Conservation (phyloP, 2,113 vertebrate species). For the Poeciliopsis occidentalis region DNA sequence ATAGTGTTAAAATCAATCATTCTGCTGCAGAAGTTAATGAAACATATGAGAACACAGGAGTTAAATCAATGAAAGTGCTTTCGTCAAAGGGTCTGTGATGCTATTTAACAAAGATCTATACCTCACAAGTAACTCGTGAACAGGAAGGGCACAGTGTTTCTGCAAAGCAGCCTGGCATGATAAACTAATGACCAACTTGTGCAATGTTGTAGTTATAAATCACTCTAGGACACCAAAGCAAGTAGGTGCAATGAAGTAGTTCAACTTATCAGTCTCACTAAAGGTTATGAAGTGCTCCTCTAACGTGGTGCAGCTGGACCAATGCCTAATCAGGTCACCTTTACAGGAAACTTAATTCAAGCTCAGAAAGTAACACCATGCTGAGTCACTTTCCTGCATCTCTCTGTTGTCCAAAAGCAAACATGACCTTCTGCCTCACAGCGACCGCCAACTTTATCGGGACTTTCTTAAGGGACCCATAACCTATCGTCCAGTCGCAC, state of each 20-base stretch:
- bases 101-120: constrained; percentile 29
- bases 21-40: constrained; percentile 64
- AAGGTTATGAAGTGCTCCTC: constrained; percentile 20
- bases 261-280: constrained; percentile 14
- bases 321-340: constrained; percentile 33
- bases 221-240: neutral
- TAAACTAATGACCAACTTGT: constrained; percentile 8
- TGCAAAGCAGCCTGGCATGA: constrained; percentile 1
- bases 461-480: neutral
- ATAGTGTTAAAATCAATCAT: constrained; percentile 57
- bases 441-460: constrained; percentile 2
- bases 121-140: constrained; percentile 32
- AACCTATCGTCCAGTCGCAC: neutral
- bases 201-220: constrained; percentile 8
- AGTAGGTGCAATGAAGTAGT: constrained; percentile 4
- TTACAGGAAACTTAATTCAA: constrained; percentile 23
- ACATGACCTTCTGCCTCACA: constrained; percentile 4
- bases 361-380: constrained; percentile 1
- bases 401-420: neutral
- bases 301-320: constrained; percentile 12
- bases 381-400: constrained; percentile 28
- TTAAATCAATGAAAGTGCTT: constrained; percentile 53
- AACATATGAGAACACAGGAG: constrained; percentile 52
- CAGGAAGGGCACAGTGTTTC: neutral
- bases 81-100: constrained; percentile 18